These are phyloP conservation scores for Xenopus borealis DNA, from an alignment of 2,113 vertebrate species.

Conservation along the genomic window DNA sequence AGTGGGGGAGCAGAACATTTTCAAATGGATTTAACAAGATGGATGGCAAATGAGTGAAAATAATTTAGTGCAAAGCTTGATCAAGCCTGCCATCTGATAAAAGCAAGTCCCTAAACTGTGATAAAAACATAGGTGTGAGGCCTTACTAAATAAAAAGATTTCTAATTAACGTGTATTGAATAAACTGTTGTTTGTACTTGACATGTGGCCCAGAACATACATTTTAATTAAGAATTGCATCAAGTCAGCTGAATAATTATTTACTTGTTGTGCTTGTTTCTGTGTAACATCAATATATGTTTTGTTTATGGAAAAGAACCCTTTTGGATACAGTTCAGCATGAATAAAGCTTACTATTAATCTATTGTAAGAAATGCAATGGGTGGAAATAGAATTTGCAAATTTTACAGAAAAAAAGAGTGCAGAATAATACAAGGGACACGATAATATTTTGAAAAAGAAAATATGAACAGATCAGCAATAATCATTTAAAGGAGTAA, in stretches of 20 bases:
- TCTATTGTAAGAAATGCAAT: too few species aligned
- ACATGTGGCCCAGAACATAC: constrained; percentile 36
- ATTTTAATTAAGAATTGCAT: constrained; percentile 38
- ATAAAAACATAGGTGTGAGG: constrained; percentile 23
- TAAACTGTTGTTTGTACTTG: constrained; percentile 38
- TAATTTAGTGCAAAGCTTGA: constrained; percentile 25
- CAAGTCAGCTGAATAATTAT: constrained; percentile 40
- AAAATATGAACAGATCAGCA: too few species aligned
- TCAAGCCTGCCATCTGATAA: constrained; percentile 10
- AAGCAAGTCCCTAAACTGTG: constrained; percentile 25
- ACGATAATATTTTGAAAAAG: too few species aligned
- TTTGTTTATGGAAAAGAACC: constrained; percentile 10
- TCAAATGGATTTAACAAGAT: constrained; percentile 6
- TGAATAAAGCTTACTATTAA: neutral
- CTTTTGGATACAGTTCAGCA: constrained; percentile 14
- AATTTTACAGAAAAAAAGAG: too few species aligned
- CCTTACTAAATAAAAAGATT: constrained; percentile 36
- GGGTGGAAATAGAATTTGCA: too few species aligned
- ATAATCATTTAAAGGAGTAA: too few species aligned
- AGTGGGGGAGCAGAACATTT: constrained; percentile 12
- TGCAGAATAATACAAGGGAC: too few species aligned
- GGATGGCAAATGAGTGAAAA: constrained; percentile 3
- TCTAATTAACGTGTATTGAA: constrained; percentile 41
- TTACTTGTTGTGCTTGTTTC: constrained; percentile 18
- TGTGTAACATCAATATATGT: constrained; percentile 25